A percentile compares a stretch with the other conserved stretches of the same genome.
These are phyloP conservation scores for Hemistola chrysoprasaria DNA, from an alignment of 2,888 invertebrate species.

Conservation along the genomic window DNA sequence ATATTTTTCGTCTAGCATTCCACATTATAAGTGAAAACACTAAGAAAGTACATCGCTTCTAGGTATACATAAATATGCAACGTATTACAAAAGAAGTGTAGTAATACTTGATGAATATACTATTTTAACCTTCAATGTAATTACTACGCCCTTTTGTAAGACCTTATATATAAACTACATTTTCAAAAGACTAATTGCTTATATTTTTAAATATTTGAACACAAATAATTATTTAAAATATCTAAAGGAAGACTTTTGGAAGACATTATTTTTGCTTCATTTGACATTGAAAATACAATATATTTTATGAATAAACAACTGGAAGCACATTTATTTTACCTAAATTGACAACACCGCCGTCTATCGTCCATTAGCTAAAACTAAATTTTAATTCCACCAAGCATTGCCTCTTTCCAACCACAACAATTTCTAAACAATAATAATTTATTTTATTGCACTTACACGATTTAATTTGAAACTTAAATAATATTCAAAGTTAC, in stretches of 20 bases:
- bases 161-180: too few species aligned
- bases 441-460: too few species aligned
- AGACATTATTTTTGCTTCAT: constrained; percentile 39
- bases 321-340: constrained; percentile 44
- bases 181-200: constrained; percentile 20
- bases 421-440: not conserved
- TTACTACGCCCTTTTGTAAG: too few species aligned
- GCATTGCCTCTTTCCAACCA: constrained; percentile 15
- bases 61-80: constrained; percentile 43
- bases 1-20: constrained; percentile 56
- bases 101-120: too few species aligned
- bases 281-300: constrained; percentile 76
- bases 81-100: too few species aligned
- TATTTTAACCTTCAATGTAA: too few species aligned
- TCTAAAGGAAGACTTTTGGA: constrained; percentile 50
- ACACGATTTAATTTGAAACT: too few species aligned
- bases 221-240: constrained; percentile 22
- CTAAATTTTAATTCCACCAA: constrained; percentile 22
- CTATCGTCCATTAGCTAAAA: constrained; percentile 30
- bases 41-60: constrained; percentile 56
- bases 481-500: not conserved
- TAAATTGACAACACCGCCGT: constrained; percentile 27
- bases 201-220: constrained; percentile 26
- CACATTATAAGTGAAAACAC: constrained; percentile 52
- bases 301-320: too few species aligned